Base-by-base conservation (phyloP, 1,140 invertebrate genomes). In the Zaprionus ornatus region DNA sequence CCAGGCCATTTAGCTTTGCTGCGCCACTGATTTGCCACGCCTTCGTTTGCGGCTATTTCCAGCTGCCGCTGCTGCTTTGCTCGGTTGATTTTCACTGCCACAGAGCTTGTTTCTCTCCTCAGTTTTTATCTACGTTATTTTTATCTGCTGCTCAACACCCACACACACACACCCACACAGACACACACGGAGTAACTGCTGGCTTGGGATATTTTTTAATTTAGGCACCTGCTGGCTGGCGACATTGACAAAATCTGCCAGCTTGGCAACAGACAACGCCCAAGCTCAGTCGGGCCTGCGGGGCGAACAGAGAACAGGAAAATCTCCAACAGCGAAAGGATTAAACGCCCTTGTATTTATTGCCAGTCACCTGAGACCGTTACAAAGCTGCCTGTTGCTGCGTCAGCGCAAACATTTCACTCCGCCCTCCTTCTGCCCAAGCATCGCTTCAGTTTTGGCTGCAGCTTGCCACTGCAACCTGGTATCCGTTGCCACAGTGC, bases 1-100 rank as follows among this genome's bases (percentile, higher is more conserved):
- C 84, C 84, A 68, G 80, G 55, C 73, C 80, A 86, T 87, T 86
- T 86, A 61, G 65, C 64, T 68, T 63, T 64, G 57, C 75, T 68
- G 62, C 48, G 52, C 50, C 40, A 68, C 69, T 29, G 25, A 40
- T 56, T 29, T 32, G 64, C 48, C 57, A 57, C 77, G 56, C 48
- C 73, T 29, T 35, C 54, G 7, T 55, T 67, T 80, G 54, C 64
- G 19, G 57, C 64, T 87, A 87, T 87, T 85, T 87, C 56, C n/a
- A 66, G 52, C 37, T 50, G 40, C 27, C n/a, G 40, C 7, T 54
- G n/a, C 12, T 54, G 61, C 40, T 55, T 42, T 70, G 42, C 59
- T 56, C 68, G 35, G 37, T 54, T 62, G 66, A 74, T 77, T 75
- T 61, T 50, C 82, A 54, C 67, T 61, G 62, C 59, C 76, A 77